Base-by-base conservation (phyloP, 2,797 vertebrate species). In the Pangasius mekongensis region DNA sequence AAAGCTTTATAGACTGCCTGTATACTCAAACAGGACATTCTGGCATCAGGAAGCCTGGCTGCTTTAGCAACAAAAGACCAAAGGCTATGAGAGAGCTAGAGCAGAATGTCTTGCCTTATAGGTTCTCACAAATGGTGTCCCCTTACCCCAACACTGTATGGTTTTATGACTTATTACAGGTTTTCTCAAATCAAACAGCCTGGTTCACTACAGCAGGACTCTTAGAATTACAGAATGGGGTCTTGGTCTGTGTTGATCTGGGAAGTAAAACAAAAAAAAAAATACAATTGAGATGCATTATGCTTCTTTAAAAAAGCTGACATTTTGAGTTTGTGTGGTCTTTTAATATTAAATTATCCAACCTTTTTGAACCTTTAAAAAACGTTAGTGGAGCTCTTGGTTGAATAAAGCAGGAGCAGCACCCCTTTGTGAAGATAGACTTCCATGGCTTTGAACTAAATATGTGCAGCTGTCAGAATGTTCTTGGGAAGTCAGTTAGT, bases 401-500 rank as follows among this genome's bases (percentile, higher is more conserved):
- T 24, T 80, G 77, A 47, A n/a, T n/a, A 83, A 64, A 14, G 60
- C 27, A 83, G 24, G 64, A 87, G 73, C 43, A 54, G 62, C 22
- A 56, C 7, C 71, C 58, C 33, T 56, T 30, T 89, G 14, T 87
- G 62, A 67, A 36, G 76, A 67, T 60, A 76, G 49, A 47, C 18
- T 74, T 78, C 90, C 22, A 43, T 11, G 67, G 30, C 18, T n/a
- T 87, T 89, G 13, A 54, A 77, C 81, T 83, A 83, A n/a, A 62
- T 60, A 27, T 90, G 67, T 60, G 67, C 56, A 73, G 83, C 58
- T 83, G 39, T 83, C 83, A 81, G 22, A 66, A 82, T 90, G 82
- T 84, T 87, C 43, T 82, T 86, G 77, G 87, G 87, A 91, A 87
- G 73, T 69, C 87, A 10, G 47, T 89, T 64, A 84, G 52, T 58